Evolutionary conservation across 2,888 invertebrate species (phyloP).

Genomic region (Balanococcus diminutus): DNA sequence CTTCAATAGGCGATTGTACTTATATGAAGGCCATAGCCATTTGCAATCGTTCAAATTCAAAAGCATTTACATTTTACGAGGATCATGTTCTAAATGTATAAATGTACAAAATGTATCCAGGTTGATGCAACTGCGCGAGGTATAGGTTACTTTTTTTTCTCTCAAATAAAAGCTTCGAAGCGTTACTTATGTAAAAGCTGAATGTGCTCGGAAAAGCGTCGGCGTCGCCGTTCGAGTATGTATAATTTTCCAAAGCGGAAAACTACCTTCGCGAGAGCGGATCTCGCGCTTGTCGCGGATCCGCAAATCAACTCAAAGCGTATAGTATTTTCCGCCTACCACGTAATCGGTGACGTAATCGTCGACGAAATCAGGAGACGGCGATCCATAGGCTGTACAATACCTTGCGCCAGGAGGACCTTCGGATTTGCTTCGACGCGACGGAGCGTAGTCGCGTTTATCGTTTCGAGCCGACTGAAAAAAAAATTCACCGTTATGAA

Average conservation of each 20-base stretch:
- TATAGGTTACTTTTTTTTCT: neutral
- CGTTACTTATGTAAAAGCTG: neutral
- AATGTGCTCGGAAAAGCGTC: neutral
- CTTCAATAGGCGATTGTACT: neutral
- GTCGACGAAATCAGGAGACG: constrained; percentile 63
- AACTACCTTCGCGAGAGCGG: neutral
- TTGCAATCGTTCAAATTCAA: neutral
- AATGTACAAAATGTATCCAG: neutral
- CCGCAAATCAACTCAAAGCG: neutral
- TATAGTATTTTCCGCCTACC: constrained; percentile 62
- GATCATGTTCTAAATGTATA: neutral
- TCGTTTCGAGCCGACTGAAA: constrained; percentile 57
- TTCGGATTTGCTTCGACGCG: constrained; percentile 75
- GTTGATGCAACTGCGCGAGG: neutral
- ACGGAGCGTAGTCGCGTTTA: constrained; percentile 57
- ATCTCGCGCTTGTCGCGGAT: no score
- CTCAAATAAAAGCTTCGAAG: neutral
- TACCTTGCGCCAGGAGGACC: constrained; percentile 65
- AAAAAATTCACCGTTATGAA: constrained; percentile 16
- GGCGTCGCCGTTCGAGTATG: neutral
- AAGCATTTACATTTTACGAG: neutral
- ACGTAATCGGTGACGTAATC: constrained; percentile 58
- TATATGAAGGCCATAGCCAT: neutral
- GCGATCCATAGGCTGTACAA: constrained; percentile 55
- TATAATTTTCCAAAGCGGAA: neutral